Conservation (phyloP, 2,797 vertebrate species). For the Anableps anableps region DNA sequence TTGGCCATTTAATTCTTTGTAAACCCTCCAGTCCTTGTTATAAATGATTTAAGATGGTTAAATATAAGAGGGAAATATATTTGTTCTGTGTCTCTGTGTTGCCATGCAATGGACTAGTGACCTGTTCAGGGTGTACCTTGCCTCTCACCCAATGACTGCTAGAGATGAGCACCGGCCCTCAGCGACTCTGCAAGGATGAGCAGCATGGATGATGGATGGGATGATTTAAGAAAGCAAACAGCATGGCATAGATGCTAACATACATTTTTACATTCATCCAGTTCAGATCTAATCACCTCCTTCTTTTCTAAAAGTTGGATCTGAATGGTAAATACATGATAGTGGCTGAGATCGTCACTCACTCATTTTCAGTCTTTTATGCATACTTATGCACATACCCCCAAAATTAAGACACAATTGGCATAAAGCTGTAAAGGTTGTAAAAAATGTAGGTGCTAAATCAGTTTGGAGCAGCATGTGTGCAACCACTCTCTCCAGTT, state of each 20-base stretch:
- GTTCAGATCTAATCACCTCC: constrained; percentile 70
- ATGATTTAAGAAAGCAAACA: constrained; percentile 60
- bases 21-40: constrained; percentile 4
- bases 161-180: too few relatives aligned
- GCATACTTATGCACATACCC: constrained; percentile 21
- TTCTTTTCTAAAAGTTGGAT: constrained; percentile 54
- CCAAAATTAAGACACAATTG: constrained; percentile 18
- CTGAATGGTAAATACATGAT: constrained; percentile 55
- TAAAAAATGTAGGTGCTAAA: not conserved
- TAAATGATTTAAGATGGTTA: constrained; percentile 8
- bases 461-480: constrained; percentile 50
- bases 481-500: constrained; percentile 13
- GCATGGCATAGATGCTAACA: constrained; percentile 62
- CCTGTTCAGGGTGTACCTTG: not conserved
- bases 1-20: not conserved
- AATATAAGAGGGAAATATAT: not conserved
- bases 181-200: not conserved
- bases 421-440: not conserved
- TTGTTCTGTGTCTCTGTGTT: not conserved
- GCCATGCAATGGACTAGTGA: not conserved
- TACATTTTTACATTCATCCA: constrained; percentile 76
- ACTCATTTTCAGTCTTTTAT: not conserved
- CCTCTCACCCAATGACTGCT: not conserved
- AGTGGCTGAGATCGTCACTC: constrained; percentile 40
- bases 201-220: not conserved